Percentiles rank a stretch among this genome's conserved stretches.
Conservation (phyloP, 1,140 invertebrate species). For the Riptortus pedestris region DNA sequence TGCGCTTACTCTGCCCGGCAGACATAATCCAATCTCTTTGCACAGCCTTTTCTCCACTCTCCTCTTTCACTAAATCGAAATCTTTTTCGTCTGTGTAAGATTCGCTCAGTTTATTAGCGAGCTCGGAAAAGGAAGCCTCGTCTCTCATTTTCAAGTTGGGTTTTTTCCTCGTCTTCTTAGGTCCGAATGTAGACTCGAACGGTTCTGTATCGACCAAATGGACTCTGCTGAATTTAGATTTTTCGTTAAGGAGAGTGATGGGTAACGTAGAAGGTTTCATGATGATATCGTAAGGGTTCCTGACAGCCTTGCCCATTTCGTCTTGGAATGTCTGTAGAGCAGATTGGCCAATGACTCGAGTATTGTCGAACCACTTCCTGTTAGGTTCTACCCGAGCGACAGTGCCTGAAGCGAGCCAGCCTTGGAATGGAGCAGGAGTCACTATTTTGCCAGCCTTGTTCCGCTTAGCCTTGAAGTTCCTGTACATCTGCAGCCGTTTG, state of each 20-base stretch:
- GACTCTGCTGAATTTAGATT: constrained; percentile 76
- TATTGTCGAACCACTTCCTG: constrained; percentile 96
- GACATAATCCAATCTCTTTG: constrained; percentile 77
- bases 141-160: constrained; percentile 71
- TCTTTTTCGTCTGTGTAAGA: constrained; percentile 70
- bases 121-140: constrained; percentile 57
- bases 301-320: constrained; percentile 84
- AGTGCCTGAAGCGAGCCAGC: constrained; percentile 74
- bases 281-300: constrained; percentile 94
- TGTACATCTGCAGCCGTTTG: constrained; percentile 93
- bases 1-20: constrained; percentile 89
- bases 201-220: constrained; percentile 93
- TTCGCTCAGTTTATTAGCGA: constrained; percentile 55
- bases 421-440: constrained; percentile 89
- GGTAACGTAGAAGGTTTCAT: constrained; percentile 94
- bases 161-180: constrained; percentile 82
- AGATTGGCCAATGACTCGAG: constrained; percentile 81
- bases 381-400: constrained; percentile 91
- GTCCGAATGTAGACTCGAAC: constrained; percentile 89
- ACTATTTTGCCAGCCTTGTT: constrained; percentile 78
- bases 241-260: constrained; percentile 88
- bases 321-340: constrained; percentile 95
- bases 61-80: constrained; percentile 68
- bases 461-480: constrained; percentile 89
- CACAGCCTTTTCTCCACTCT: constrained; percentile 60